Evolutionary conservation across 2,797 vertebrate species (phyloP).

Genomic region (Crenuchus spilurus): DNA sequence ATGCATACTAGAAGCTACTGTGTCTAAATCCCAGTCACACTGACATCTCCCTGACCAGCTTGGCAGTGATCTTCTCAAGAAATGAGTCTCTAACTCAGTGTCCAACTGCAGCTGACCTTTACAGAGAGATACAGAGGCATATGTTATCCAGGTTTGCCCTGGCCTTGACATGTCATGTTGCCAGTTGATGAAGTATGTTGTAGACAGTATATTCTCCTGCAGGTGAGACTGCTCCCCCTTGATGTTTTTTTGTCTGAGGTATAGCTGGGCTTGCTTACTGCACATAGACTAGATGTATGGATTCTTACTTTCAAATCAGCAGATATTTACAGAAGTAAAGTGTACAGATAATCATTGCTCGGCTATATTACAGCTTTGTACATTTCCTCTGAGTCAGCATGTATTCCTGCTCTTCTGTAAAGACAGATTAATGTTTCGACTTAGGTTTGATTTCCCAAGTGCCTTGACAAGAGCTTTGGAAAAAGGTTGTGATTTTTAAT

Average conservation of each 20-base stretch:
- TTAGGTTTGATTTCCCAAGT: slow-evolving; percentile 24
- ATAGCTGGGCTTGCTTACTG: neutral
- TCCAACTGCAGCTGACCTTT: slow-evolving; percentile 20
- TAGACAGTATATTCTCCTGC: neutral
- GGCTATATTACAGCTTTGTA: slow-evolving; percentile 18
- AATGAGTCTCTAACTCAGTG: neutral
- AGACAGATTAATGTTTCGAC: slow-evolving; percentile 37
- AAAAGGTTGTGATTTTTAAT: slow-evolving; percentile 37
- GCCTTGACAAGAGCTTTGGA: slow-evolving; percentile 4
- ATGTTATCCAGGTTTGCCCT: slow-evolving; percentile 13
- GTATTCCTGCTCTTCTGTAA: slow-evolving; percentile 21
- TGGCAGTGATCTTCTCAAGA: slow-evolving; percentile 1
- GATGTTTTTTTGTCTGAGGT: neutral
- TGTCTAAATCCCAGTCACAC: slow-evolving; percentile 23
- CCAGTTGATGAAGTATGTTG: neutral
- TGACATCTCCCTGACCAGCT: slow-evolving; percentile 32
- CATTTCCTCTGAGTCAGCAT: slow-evolving; percentile 26
- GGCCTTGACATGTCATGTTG: slow-evolving; percentile 16
- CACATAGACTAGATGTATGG: neutral
- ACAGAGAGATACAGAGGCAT: slow-evolving; percentile 12
- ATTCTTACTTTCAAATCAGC: neutral
- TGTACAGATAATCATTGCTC: neutral
- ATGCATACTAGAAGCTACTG: too few relatives aligned
- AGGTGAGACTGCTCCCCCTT: neutral
- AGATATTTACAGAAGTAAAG: neutral